These are phyloP conservation scores for Scarus forsteni DNA, from an alignment of 2,797 vertebrate species.

Conservation along the genomic window DNA sequence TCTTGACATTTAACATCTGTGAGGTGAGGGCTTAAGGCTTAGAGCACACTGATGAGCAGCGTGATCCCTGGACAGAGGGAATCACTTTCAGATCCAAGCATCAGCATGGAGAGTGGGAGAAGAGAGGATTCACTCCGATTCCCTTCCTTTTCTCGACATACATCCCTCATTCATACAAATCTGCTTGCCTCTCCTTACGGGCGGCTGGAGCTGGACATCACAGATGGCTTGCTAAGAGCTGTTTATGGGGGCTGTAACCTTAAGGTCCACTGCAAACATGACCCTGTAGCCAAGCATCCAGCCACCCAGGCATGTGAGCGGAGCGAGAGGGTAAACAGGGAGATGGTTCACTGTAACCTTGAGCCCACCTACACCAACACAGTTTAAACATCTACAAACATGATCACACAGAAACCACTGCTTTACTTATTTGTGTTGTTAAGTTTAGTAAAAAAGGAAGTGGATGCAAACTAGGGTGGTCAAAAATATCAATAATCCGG, in stretches of 20 bases:
- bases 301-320: slow-evolving; percentile 8
- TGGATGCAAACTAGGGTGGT: no score
- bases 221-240: slow-evolving; percentile 27
- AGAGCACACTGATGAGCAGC: slow-evolving; percentile 5
- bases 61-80: slow-evolving; percentile 4
- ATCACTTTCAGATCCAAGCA: slow-evolving; percentile 7
- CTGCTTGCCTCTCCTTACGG: slow-evolving; percentile 14
- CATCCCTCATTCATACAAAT: slow-evolving; percentile 25
- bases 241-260: slow-evolving; percentile 17
- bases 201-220: slow-evolving; percentile 20
- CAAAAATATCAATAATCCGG: no score
- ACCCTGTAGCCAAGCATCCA: slow-evolving; percentile 17
- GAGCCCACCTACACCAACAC: not conserved
- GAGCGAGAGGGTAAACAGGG: slow-evolving; percentile 20
- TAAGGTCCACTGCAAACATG: slow-evolving; percentile 36
- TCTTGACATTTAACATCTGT: slow-evolving; percentile 20
- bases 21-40: slow-evolving; percentile 1
- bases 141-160: slow-evolving; percentile 4
- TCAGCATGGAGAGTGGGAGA: slow-evolving; percentile 1
- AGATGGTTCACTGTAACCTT: slow-evolving; percentile 1
- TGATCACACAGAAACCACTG: no score
- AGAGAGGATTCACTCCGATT: slow-evolving; percentile 17
- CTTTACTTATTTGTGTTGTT: no score
- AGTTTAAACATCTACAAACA: no score
- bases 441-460: no score